Evolutionary conservation across 2,113 vertebrate genomes (phyloP), one percentile per base, ranked within the genome.

Genomic region (Malurus alboscapulatus): DNA sequence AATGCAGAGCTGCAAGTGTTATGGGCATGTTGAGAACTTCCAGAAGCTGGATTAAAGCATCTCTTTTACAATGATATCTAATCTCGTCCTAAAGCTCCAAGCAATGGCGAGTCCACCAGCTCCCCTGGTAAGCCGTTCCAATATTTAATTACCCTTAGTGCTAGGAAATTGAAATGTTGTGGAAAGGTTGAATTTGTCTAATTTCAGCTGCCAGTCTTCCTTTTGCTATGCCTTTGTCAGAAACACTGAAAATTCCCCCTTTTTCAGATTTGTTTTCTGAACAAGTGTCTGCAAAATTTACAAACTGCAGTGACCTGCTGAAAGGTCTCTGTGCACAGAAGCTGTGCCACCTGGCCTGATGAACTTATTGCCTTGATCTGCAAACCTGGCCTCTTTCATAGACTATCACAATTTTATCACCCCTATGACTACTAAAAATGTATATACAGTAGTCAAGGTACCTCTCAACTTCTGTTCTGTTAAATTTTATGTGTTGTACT

Each of bases 11-110:
- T 95, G 96, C 94, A 95, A 95, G 94, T 96, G 68, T 96, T 94
- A 91, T 96, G 94, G 93, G 95, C 94, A 96, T 94, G 94, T 95
- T 96, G 95, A 96, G 94, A 96, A 94, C 96, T 96, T 96, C 96
- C 96, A 96, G 96, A 96, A 96, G 94, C 95, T 96, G 96, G 96
- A 96, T 95, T 96, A 96, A 94, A 96, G 96, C 96, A 96, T 94
- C 95, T 94, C 94, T 96, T 96, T 96, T 96, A 96, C 95, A 96
- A 96, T 96, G 96, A 95, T 96, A 94, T 96, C 90, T 96, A 96
- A 94, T 95, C 93, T 96, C 96, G 10, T 96, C 96, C 95, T 96
- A 96, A 96, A 96, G 94, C 95, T 96, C 95, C 95, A 95, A 96
- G 96, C 96, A 92, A 96, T 96, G 96, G 96, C 95, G 88, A 96